Base-by-base conservation (phyloP, 30 jellyfish, hydroid and myxozoan genomes). In the Chironex yamaguchii region DNA sequence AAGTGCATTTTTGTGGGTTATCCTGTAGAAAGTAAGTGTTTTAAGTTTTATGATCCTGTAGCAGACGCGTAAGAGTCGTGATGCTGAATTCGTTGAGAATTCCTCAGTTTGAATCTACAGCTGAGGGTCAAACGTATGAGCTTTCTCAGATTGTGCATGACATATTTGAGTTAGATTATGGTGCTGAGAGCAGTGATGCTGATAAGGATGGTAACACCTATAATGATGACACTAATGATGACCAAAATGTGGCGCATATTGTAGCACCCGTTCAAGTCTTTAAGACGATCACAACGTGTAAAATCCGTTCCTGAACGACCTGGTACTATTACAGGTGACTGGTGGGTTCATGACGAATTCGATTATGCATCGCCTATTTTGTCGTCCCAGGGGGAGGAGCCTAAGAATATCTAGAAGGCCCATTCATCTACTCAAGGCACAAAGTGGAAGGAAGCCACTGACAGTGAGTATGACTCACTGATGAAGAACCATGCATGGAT, bases 301-400 rank as follows among this genome's bases (percentile, higher is more conserved):
- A 26, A 64, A 49, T 75, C 34, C n/a, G 76, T 82, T 34, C 82
- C 90, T 31, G 90, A 79, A 11, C 24, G 82, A 20, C 49, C 36
- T 13, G 82, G 90, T 3, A 0, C 13, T 48, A 28, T 80, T 20
- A 36, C 84, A 27, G 74, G 91, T 3, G 91, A 58, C 21, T 80
- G 91, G 84, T 62, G 83, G 91, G 52, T 71, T 23, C 49, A 6
- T 54, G n/a, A n/a, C n/a, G n/a, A n/a, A n/a, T n/a, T n/a, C n/a
- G n/a, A n/a, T n/a, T n/a, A n/a, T n/a, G n/a, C n/a, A n/a, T n/a
- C n/a, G n/a, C n/a, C n/a, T n/a, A n/a, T n/a, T n/a, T n/a, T n/a
- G n/a, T n/a, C n/a, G n/a, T n/a, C n/a, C n/a, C n/a, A n/a, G n/a
- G 63, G 22, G 2, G 83, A 52, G 27, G 89, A 84, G 35, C 83